Percentiles rank a stretch among this genome's conserved stretches.
These are phyloP conservation scores for Drosophila malerkotliana DNA, from an alignment of 1,140 invertebrate genomes.

Conservation along the genomic window DNA sequence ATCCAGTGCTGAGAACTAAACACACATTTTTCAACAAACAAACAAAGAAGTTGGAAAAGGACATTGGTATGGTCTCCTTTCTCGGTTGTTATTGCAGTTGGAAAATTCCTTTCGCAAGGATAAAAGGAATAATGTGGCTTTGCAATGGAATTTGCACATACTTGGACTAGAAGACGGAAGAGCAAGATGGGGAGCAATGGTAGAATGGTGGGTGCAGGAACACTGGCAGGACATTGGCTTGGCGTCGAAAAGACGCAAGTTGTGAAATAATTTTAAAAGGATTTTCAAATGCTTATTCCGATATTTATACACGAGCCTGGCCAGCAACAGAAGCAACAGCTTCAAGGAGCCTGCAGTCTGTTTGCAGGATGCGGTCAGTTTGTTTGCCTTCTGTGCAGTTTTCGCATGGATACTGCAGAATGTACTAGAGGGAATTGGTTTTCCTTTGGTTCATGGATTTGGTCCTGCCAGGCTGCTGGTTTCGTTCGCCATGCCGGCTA, in stretches of 20 bases:
- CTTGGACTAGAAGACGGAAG: conserved; percentile 49
- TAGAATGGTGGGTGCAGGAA: background rate
- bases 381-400: conserved; percentile 58
- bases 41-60: conserved; percentile 43
- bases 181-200: conserved; percentile 26
- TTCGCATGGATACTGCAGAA: conserved; percentile 17
- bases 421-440: conserved; percentile 10
- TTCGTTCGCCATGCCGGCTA: conserved; percentile 11
- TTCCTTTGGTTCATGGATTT: conserved; percentile 4
- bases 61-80: conserved; percentile 38
- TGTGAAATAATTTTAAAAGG: conserved; percentile 80
- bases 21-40: conserved; percentile 49
- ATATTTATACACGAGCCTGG: conserved; percentile 74
- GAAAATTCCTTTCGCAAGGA: conserved; percentile 78
- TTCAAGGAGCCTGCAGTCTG: conserved; percentile 43
- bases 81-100: conserved; percentile 78
- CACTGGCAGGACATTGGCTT: conserved; percentile 38
- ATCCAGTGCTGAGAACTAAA: conserved; percentile 34
- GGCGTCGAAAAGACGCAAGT: conserved; percentile 79
- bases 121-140: conserved; percentile 82
- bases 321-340: conserved; percentile 50
- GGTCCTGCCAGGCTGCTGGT: background rate
- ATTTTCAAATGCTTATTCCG: conserved; percentile 78
- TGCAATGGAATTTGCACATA: conserved; percentile 82
- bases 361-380: conserved; percentile 73